phyloP scores from a whole-genome alignment of 2,797 vertebrate species.

The Enteromius trimaculatus region DNA sequence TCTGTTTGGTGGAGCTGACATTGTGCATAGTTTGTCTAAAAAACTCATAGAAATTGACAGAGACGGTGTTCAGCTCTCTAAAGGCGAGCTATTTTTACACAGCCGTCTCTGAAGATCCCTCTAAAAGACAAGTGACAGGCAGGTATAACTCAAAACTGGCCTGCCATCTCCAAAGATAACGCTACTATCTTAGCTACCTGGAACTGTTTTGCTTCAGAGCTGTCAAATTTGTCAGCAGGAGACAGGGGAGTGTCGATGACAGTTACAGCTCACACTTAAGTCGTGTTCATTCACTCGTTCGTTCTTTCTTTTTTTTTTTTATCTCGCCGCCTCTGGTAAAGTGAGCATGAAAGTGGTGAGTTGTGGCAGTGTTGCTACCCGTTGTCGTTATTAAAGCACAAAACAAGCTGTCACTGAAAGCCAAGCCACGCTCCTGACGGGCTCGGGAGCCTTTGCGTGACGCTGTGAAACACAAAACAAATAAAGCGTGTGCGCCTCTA shows the following conservation, averaged over 20 bases:
- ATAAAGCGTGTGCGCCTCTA: conserved; percentile 54
- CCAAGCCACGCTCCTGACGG: conserved; percentile 58
- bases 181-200: conserved; percentile 56
- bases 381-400: conserved; percentile 65
- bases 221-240: conserved; percentile 65
- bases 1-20: conserved; percentile 53
- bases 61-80: conserved; percentile 33
- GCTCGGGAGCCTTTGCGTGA: conserved; percentile 55
- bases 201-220: conserved; percentile 57
- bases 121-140: conserved; percentile 56
- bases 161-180: conserved; percentile 65
- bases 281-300: conserved; percentile 55
- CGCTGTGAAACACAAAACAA: conserved; percentile 62
- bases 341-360: conserved; percentile 68
- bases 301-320: neutral
- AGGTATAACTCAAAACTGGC: conserved; percentile 64
- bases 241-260: conserved; percentile 56
- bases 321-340: conserved; percentile 68
- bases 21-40: conserved; percentile 51
- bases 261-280: conserved; percentile 67
- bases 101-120: conserved; percentile 53
- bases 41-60: conserved; percentile 44
- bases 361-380: conserved; percentile 58
- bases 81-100: conserved; percentile 58
- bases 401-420: conserved; percentile 72